Evolutionary conservation across 1,140 invertebrate species (phyloP).

Genomic region (Ladona fulva): DNA sequence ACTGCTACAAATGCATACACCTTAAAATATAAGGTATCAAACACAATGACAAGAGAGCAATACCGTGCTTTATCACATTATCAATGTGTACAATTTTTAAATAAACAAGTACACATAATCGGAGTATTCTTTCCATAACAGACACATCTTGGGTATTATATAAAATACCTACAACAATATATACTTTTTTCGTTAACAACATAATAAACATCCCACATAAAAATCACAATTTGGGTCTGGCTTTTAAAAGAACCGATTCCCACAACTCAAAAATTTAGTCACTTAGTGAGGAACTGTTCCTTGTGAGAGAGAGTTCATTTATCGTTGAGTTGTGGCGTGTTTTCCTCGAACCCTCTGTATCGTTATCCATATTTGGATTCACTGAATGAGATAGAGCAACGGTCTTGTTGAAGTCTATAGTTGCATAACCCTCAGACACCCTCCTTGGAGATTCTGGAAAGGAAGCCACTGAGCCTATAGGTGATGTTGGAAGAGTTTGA

Average conservation of each 20-base stretch:
- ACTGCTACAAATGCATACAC: constrained; percentile 9
- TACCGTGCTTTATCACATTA: neutral
- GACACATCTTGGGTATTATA: neutral
- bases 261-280: neutral
- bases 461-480: constrained; percentile 27
- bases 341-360: constrained; percentile 49
- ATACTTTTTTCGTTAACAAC: neutral
- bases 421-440: constrained; percentile 69
- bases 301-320: constrained; percentile 30
- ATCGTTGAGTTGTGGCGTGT: constrained; percentile 56
- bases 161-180: constrained; percentile 10
- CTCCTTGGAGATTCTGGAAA: constrained; percentile 42
- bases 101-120: neutral
- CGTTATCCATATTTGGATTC: constrained; percentile 43
- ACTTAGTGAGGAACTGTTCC: constrained; percentile 9
- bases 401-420: constrained; percentile 89
- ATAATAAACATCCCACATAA: constrained; percentile 1
- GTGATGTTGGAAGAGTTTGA: constrained; percentile 28
- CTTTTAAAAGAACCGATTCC: neutral
- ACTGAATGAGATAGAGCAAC: constrained; percentile 65
- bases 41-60: constrained; percentile 9
- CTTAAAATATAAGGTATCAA: neutral
- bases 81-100: constrained; percentile 3
- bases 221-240: neutral
- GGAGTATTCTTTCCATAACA: neutral